phyloP scores from a whole-genome alignment of 2,888 invertebrate genomes.

The Mermis nigrescens region DNA sequence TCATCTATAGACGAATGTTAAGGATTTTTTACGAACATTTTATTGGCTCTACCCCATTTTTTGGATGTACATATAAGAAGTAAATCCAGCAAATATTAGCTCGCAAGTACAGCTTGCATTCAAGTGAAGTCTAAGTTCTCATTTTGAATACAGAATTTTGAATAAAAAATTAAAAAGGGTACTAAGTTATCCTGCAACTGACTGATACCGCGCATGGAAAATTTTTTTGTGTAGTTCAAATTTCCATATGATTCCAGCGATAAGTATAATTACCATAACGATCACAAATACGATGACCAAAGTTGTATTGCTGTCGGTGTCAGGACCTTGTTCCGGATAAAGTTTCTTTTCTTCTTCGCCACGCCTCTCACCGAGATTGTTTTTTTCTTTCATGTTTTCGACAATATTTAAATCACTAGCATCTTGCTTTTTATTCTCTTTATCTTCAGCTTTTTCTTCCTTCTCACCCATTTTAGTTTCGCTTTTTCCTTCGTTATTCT shows the following conservation, averaged over 20 bases:
- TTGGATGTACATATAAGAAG: too few species aligned
- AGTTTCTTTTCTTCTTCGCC: constrained; percentile 1
- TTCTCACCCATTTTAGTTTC: background rate
- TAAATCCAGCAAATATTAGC: too few species aligned
- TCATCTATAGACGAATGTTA: too few species aligned
- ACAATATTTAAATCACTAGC: background rate
- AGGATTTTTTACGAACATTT: too few species aligned
- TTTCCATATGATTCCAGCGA: constrained; percentile 28
- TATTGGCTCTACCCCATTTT: too few species aligned
- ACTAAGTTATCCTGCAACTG: constrained; percentile 28
- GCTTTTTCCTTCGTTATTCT: background rate
- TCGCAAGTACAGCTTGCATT: too few species aligned
- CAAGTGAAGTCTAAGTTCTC: too few species aligned
- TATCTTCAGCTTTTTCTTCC: background rate
- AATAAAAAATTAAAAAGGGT: too few species aligned
- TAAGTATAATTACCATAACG: constrained; percentile 27
- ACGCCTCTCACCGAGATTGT: background rate
- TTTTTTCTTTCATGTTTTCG: too few species aligned
- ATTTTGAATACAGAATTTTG: too few species aligned
- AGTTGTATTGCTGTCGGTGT: constrained; percentile 7
- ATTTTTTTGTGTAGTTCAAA: constrained; percentile 28
- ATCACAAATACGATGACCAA: constrained; percentile 6
- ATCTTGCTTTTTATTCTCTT: background rate
- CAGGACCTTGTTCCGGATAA: background rate
- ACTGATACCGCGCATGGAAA: constrained; percentile 29